A percentile compares a stretch with the other conserved stretches of the same genome.
phyloP scores from a whole-genome alignment of 2,888 invertebrate species.

The Cantharis nigra region DNA sequence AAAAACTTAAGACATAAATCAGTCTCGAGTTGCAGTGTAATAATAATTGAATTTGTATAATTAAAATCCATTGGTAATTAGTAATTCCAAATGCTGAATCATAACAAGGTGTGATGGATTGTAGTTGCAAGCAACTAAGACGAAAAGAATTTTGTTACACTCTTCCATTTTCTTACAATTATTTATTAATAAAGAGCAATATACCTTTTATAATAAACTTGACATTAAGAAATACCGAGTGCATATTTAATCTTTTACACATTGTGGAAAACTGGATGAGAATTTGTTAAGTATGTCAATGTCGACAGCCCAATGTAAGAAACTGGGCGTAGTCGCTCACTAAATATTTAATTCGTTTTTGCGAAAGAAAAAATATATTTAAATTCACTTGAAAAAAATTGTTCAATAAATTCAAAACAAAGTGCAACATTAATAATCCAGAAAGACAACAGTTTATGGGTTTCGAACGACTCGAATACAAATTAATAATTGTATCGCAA shows the following conservation, averaged over 20 bases:
- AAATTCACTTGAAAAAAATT: neutral
- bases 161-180: neutral
- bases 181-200: neutral
- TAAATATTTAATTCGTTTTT: neutral
- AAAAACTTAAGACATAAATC: neutral
- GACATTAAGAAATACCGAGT: neutral
- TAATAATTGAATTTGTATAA: neutral
- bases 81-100: neutral
- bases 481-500: constrained; percentile 26
- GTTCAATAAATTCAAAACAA: constrained; percentile 12
- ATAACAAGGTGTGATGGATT: neutral
- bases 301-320: neutral
- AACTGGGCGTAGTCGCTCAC: constrained; percentile 3
- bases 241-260: neutral
- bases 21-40: neutral
- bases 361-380: neutral
- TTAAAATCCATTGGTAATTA: neutral
- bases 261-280: neutral
- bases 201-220: neutral
- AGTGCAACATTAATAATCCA: constrained; percentile 27
- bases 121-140: neutral
- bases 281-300: constrained; percentile 7
- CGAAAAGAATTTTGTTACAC: neutral
- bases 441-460: constrained; percentile 22
- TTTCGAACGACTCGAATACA: constrained; percentile 27